A percentile compares a stretch with the other conserved stretches of the same genome.
Evolutionary conservation across 1,140 invertebrate genomes (phyloP).

Genomic region (Lepidotrigona ventralis): DNA sequence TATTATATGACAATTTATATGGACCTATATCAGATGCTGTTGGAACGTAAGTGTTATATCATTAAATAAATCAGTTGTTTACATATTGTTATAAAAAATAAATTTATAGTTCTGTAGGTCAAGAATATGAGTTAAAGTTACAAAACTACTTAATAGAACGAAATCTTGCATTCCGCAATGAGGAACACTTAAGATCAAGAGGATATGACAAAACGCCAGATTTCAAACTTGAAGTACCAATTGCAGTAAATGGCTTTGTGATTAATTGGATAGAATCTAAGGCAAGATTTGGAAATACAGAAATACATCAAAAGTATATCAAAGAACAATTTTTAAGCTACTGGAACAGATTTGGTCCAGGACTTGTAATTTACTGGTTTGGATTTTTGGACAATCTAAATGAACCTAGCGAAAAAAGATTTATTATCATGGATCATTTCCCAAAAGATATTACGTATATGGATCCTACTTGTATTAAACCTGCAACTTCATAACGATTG

Average conservation of each 20-base stretch:
- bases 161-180: constrained; percentile 88
- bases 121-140: constrained; percentile 88
- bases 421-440: constrained; percentile 85
- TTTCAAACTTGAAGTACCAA: constrained; percentile 93
- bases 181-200: constrained; percentile 88
- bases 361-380: constrained; percentile 98
- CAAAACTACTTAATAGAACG: constrained; percentile 82
- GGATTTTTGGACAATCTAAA: constrained; percentile 90
- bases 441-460: constrained; percentile 80
- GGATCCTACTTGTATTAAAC: constrained; percentile 63
- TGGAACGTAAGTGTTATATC: constrained; percentile 82
- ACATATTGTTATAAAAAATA: constrained; percentile 5
- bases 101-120: constrained; percentile 84
- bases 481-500: background rate
- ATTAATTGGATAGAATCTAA: constrained; percentile 99
- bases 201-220: constrained; percentile 98
- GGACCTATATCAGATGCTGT: constrained; percentile 88
- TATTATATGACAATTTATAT: constrained; percentile 80
- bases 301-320: constrained; percentile 91
- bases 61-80: constrained; percentile 24
- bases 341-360: constrained; percentile 96
- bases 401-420: constrained; percentile 83
- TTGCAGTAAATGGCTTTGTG: constrained; percentile 91
- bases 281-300: constrained; percentile 93
- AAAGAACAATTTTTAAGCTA: constrained; percentile 94